phyloP scores from a whole-genome alignment of 2,888 invertebrate species.

The Chesias legatella region DNA sequence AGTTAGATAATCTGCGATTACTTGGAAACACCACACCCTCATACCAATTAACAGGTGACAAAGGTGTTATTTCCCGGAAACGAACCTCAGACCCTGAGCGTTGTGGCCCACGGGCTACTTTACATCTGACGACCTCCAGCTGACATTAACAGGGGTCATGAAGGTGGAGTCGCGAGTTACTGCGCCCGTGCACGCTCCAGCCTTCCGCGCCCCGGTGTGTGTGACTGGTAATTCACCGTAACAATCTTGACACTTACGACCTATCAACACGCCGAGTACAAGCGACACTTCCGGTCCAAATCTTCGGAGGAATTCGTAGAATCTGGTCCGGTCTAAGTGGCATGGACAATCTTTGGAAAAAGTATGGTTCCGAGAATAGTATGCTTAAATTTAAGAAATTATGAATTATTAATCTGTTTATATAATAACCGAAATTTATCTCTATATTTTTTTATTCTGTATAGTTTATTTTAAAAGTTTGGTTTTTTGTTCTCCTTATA shows the following conservation, averaged over 20 bases:
- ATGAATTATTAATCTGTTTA: no score
- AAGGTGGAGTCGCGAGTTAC: slow-evolving; percentile 22
- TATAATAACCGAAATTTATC: no score
- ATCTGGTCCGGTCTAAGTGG: no score
- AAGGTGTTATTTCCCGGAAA: slow-evolving; percentile 58
- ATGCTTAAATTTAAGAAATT: no score
- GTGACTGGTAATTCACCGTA: slow-evolving; percentile 17
- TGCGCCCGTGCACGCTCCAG: slow-evolving; percentile 25
- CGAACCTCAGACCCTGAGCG: slow-evolving; percentile 32
- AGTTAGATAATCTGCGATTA: slow-evolving; percentile 21
- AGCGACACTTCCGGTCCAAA: neutral
- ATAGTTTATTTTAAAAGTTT: no score
- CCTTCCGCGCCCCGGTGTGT: slow-evolving; percentile 30
- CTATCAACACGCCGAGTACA: slow-evolving; percentile 6
- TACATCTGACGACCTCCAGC: slow-evolving; percentile 42
- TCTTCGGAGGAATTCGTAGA: no score
- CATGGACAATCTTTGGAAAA: no score
- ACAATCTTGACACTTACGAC: slow-evolving; percentile 13
- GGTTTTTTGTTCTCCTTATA: no score
- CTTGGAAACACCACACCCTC: slow-evolving; percentile 27
- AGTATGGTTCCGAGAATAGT: no score
- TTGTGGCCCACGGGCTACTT: slow-evolving; percentile 42
- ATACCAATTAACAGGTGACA: slow-evolving; percentile 37
- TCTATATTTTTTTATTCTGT: no score
- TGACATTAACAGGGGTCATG: slow-evolving; percentile 29